Base-by-base conservation (phyloP, 1,140 invertebrate genomes). In the Cecropterus lyciades region DNA sequence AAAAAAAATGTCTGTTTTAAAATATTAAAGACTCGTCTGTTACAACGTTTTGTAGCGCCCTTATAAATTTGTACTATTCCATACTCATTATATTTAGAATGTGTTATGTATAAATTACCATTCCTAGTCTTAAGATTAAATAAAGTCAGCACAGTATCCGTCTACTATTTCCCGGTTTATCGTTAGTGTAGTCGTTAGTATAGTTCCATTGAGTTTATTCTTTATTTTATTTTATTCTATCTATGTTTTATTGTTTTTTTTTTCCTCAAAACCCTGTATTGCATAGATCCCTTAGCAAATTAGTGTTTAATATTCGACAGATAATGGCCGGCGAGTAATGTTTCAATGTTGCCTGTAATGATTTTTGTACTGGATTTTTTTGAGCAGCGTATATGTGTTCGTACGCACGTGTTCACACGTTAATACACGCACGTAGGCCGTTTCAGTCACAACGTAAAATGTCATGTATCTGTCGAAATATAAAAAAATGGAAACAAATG, bases 281-380 rank as follows among this genome's bases (percentile, higher is more conserved):
- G 67, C 69, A 80, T 90, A 87, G 85, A 79, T 72, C 86, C 88
- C 86, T 85, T 91, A 91, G 88, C 86, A 77, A 82, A 84, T 87
- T 91, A 89, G 84, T 86, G 51, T 67, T 65, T 73, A 77, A 64
- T 46, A 59, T 75, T 72, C 74, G 78, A 77, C 76, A 73, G 83
- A 75, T 72, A 77, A 67, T 65, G 13, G 17, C 6, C 27, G 17
- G 7, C n/a, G 49, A 63, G 24, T 33, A 10, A 48, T n/a, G 15
- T 27, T 65, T 24, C 13, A 24, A 7, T 37, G 42, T 30, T n/a
- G n/a, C n/a, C n/a, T n/a, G n/a, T n/a, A n/a, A n/a, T 3, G 5
- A 5, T 24, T 24, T 46, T 14, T 43, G 8, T 17, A 24, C 27
- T 9, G 30, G 14, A n/a, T 51, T 52, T 60, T 60, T 68, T 40